Evolutionary conservation across 2,113 vertebrate species (phyloP), one percentile per base, ranked within the genome.

Genomic region (Tiliqua scincoides): DNA sequence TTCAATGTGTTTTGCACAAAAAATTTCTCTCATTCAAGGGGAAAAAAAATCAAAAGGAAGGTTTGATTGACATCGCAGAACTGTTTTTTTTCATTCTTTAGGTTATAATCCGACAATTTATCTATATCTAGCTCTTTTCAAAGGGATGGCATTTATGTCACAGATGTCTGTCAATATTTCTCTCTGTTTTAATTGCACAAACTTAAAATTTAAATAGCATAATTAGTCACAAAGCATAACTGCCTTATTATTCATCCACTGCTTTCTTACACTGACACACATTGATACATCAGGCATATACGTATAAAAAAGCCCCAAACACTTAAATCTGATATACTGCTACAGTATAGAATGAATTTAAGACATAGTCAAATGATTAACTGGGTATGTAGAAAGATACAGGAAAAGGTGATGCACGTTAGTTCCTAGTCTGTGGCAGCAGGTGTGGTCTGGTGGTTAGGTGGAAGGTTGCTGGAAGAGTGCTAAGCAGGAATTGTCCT

Each of bases 31-130:
- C 43, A 80, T 83, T 83, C 90, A 85, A 89, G 79, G 57, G 43
- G 43, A 48, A 48, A 89, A 74, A 27, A 67, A 21, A 82, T 86
- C 23, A 61, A 73, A 35, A 90, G 75, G 84, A 92, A 75, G 89
- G 43, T 89, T 82, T 96, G 93, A 97, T 95, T 97, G 96, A 97
- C 93, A 93, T 30, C 40, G 2, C 68, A 3, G 70, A 73, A 25
- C 30, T 92, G 43, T 27, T 21, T 30, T 93, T 93, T 94, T 91
- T 94, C 92, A 94, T 71, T 70, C 63, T 85, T 94, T 93, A 79
- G 88, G 91, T 92, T 93, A 95, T 96, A 97, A 97, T 97, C 95
- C 95, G 75, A 95, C 93, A 95, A 97, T 95, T 97, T 97, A 96
- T 96, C 95, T 93, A 95, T 92, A 94, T 90, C 73, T 91, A 95